Conservation (phyloP, 1,140 invertebrate species). For the Ips typographus region DNA sequence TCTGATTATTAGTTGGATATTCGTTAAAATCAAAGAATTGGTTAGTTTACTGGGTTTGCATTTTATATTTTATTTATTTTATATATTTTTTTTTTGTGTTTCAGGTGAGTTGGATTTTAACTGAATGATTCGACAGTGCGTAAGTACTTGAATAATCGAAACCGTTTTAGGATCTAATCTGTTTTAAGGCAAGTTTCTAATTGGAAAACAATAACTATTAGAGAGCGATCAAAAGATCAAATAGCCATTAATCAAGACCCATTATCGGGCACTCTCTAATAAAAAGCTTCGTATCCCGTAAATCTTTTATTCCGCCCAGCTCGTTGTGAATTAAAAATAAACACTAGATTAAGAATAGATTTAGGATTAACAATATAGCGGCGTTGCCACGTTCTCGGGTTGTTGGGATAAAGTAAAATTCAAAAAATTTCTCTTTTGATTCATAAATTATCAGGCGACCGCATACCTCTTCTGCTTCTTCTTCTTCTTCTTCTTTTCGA, state of each 20-base stretch:
- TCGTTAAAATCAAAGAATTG: too few relatives aligned
- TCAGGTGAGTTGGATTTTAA: too few relatives aligned
- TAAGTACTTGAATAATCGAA: not conserved
- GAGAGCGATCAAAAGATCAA: slow-evolving; percentile 9
- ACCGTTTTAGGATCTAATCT: not conserved
- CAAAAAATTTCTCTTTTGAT: too few relatives aligned
- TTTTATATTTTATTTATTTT: too few relatives aligned
- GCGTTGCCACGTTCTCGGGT: too few relatives aligned
- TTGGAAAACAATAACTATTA: slow-evolving; percentile 4
- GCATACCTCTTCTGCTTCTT: not conserved
- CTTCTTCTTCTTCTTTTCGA: not conserved
- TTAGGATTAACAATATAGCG: not conserved
- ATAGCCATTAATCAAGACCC: slow-evolving; percentile 15
- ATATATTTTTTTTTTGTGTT: too few relatives aligned
- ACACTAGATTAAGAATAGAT: slow-evolving; percentile 26
- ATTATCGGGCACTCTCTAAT: slow-evolving; percentile 21
- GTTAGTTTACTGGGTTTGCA: too few relatives aligned
- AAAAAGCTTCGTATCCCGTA: slow-evolving; percentile 17
- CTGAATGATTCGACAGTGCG: too few relatives aligned
- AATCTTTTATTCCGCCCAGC: slow-evolving; percentile 25
- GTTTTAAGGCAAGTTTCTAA: not conserved
- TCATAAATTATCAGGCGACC: too few relatives aligned
- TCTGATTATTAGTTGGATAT: too few relatives aligned
- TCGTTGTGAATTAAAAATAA: slow-evolving; percentile 24
- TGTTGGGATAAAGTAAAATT: too few relatives aligned